Evolutionary conservation across 2,797 vertebrate species (phyloP).

Genomic region (Ataeniobius toweri): DNA sequence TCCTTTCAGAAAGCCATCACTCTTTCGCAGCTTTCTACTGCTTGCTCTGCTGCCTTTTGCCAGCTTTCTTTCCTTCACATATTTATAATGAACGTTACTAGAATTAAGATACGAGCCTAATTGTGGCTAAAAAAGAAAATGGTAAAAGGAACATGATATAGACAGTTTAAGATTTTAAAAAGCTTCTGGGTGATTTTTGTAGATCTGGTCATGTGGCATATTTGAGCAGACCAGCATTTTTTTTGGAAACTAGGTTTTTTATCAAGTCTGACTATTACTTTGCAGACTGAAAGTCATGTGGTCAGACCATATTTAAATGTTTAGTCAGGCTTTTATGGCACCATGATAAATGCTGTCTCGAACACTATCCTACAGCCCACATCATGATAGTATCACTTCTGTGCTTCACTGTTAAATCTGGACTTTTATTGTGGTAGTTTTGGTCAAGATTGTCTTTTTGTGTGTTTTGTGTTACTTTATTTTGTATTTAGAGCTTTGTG

Average conservation of each 20-base stretch:
- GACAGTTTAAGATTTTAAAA: too few species aligned
- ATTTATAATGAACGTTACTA: too few species aligned
- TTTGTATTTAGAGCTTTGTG: neutral
- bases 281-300: neutral
- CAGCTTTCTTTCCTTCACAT: neutral
- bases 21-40: neutral
- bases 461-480: neutral
- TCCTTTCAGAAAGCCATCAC: neutral
- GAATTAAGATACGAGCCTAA: too few species aligned
- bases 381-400: neutral
- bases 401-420: neutral
- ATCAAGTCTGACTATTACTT: neutral
- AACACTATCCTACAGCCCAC: neutral
- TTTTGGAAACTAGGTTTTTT: neutral
- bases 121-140: too few species aligned
- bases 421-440: neutral
- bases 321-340: neutral
- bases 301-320: neutral
- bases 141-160: too few species aligned
- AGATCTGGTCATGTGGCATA: too few species aligned
- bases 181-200: neutral
- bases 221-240: neutral
- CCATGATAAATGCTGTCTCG: neutral
- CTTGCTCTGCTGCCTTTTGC: neutral
- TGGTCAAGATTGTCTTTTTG: neutral